These are phyloP conservation scores for Macrobrachium nipponense DNA, from an alignment of 1,140 invertebrate species.

Conservation along the genomic window DNA sequence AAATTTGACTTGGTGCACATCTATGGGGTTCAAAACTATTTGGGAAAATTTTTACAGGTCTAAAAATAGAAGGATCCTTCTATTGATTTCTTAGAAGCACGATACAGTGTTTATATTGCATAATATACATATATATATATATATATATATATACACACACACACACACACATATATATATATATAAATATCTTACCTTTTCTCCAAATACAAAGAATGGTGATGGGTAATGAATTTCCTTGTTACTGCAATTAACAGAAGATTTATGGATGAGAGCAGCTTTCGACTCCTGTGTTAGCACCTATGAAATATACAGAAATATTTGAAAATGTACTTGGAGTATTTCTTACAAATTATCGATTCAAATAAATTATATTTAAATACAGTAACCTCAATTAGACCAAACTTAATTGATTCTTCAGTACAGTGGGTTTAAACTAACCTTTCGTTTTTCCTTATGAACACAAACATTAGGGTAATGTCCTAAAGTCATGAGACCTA, in stretches of 20 bases:
- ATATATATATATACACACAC: too few species aligned
- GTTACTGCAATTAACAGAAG: conserved; percentile 94
- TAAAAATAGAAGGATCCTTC: too few species aligned
- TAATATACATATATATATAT: conserved; percentile 58
- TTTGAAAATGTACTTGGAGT: too few species aligned
- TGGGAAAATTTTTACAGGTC: too few species aligned
- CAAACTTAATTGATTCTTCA: background rate
- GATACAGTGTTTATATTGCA: too few species aligned
- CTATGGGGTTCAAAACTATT: too few species aligned
- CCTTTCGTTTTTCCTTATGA: conserved; percentile 94
- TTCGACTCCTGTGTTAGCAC: conserved; percentile 96
- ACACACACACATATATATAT: too few species aligned
- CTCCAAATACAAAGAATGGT: conserved; percentile 97
- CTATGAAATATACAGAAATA: conserved; percentile 65
- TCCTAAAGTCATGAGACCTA: conserved; percentile 89
- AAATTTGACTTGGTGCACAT: too few species aligned
- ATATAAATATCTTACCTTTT: conserved; percentile 79
- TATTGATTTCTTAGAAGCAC: too few species aligned
- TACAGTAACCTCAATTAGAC: background rate
- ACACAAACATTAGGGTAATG: conserved; percentile 97
- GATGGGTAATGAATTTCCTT: conserved; percentile 87
- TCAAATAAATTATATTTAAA: background rate
- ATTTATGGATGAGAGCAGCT: conserved; percentile 94
- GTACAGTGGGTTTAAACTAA: conserved; percentile 64
- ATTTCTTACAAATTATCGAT: too few species aligned